Base-by-base conservation (phyloP, 2,113 vertebrate genomes). In the Salvelinus alpinus region DNA sequence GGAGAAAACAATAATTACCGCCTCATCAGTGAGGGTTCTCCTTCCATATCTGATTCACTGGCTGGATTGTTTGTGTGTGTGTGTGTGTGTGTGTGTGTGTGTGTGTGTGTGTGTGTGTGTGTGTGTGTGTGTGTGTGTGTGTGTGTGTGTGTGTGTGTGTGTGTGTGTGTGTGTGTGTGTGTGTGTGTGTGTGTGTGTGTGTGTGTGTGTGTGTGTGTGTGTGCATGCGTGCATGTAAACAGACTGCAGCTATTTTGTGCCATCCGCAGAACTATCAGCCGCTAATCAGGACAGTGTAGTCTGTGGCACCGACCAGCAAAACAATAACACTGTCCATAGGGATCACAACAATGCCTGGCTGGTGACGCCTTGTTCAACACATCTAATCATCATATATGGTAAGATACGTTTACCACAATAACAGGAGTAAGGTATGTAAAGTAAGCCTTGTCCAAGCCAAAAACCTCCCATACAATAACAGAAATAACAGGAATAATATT, bases 1-100 rank as follows among this genome's bases (percentile, higher is more conserved):
- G 69, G 44, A 27, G 69, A 18, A 64, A 71, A 60, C 14, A 77
- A 62, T 64, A 71, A 73, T 73, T 73, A 73, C n/a, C 11, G n/a
- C 68, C 38, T 70, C 68, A 70, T 70, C 38, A 48, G 44, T 44
- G 22, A 22, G 22, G 22, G 27, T 16, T n/a, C 60, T 25, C 60
- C 60, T 64, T n/a, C 11, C 68, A 12, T 3, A 60, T 64, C 72
- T 24, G 57, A 47, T n/a, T 64, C 3, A 22, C 57, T 64, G 59
- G 60, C 11, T 66, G 64, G 22, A 11, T 16, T 64, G 14, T 14
- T 2, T 51, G 48, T 51, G 6, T n/a, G 60, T n/a, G 59, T 7
- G 18, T 20, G 20, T 24, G 5, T 22, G 60, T 22, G 7, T 9
- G 60, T 22, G 60, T 9, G 20, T n/a, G 20, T 12, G 18, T 11